A percentile compares a stretch with the other conserved stretches of the same genome.
Conservation (phyloP, 2,888 invertebrate genomes). For the Ctenicera cuprea region DNA sequence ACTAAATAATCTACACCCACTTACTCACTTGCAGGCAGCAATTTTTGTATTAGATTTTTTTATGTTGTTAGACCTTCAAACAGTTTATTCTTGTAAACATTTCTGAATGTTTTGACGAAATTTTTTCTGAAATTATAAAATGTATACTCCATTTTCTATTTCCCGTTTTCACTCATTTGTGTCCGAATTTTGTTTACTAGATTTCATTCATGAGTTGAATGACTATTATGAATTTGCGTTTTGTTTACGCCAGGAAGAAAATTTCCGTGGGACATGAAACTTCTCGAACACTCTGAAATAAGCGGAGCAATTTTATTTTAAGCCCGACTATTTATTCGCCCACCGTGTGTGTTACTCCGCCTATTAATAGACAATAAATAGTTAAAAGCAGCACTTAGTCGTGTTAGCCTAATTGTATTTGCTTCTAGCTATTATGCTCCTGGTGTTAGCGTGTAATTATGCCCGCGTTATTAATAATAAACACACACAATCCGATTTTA, state of each 20-base stretch:
- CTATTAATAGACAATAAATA: conserved; percentile 8
- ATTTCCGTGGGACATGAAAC: too few relatives aligned
- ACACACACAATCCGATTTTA: neutral
- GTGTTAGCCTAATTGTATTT: conserved; percentile 8
- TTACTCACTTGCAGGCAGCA: too few relatives aligned
- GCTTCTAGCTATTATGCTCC: neutral
- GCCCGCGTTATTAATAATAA: conserved; percentile 4
- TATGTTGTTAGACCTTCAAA: too few relatives aligned
- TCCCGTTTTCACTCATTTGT: too few relatives aligned
- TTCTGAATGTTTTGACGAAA: too few relatives aligned
- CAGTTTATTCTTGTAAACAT: too few relatives aligned
- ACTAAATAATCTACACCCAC: too few relatives aligned
- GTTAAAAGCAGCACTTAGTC: conserved; percentile 1
- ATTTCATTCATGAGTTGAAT: neutral
- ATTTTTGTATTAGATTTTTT: too few relatives aligned
- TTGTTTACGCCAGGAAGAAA: too few relatives aligned
- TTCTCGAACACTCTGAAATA: neutral
- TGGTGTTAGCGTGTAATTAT: neutral
- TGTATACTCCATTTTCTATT: too few relatives aligned
- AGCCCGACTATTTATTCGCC: conserved; percentile 1
- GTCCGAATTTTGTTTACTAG: too few relatives aligned
- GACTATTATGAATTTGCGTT: neutral
- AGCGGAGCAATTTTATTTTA: neutral
- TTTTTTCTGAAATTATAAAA: too few relatives aligned
- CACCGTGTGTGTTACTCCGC: neutral